A percentile compares a stretch with the other conserved stretches of the same genome.
Evolutionary conservation across 2,797 vertebrate genomes (phyloP).

Genomic region (Sebastes vulpes): DNA sequence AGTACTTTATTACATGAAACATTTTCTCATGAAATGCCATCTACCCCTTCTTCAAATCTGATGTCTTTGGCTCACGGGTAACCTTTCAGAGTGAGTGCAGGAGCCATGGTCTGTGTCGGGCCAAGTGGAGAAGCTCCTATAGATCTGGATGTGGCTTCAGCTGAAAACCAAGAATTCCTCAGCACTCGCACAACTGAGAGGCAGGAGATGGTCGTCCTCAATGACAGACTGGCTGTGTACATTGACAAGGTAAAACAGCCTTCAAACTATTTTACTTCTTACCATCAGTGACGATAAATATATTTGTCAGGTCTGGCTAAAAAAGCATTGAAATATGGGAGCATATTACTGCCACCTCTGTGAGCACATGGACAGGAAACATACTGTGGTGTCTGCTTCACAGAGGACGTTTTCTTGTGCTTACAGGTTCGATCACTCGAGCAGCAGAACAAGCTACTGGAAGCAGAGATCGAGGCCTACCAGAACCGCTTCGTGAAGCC

Average conservation of each 20-base stretch:
- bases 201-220: conserved; percentile 82
- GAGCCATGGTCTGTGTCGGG: conserved; percentile 73
- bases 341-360: conserved; percentile 31
- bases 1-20: not conserved
- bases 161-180: conserved; percentile 83
- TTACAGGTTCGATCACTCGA: conserved; percentile 82
- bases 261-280: not conserved
- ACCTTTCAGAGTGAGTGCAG: conserved; percentile 62
- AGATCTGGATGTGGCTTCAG: conserved; percentile 81
- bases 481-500: conserved; percentile 74
- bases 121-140: conserved; percentile 62
- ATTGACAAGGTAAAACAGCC: conserved; percentile 77
- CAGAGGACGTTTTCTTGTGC: conserved; percentile 8
- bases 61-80: not conserved
- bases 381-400: not conserved
- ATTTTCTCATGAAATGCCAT: not conserved
- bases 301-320: not conserved
- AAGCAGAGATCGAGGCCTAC: conserved; percentile 77
- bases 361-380: conserved; percentile 16
- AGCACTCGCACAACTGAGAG: conserved; percentile 77
- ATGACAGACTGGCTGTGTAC: conserved; percentile 85
- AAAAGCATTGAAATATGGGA: not conserved
- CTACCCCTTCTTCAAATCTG: not conserved
- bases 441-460: conserved; percentile 79
- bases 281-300: not conserved